Conservation (phyloP, 2,888 invertebrate genomes). For the Erebia ligea region DNA sequence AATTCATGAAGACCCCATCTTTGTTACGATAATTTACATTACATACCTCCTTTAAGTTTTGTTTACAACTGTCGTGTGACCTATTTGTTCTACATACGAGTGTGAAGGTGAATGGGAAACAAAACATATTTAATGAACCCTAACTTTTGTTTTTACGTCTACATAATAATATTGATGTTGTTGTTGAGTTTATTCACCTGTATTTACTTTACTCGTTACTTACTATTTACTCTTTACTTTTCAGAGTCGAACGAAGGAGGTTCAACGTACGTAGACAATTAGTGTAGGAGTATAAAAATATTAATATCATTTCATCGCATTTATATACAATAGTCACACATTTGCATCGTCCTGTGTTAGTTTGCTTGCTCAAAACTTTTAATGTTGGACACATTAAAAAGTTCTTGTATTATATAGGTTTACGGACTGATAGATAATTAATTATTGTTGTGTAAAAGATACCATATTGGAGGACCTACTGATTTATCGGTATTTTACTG, state of each 20-base stretch:
- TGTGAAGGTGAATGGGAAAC: too few species aligned
- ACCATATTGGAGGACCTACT: neutral
- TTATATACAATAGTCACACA: conserved; percentile 14
- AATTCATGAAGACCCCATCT: too few species aligned
- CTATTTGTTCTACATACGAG: too few species aligned
- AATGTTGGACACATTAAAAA: conserved; percentile 1
- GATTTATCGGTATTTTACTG: neutral
- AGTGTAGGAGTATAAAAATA: conserved; percentile 30
- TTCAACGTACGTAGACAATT: conserved; percentile 36
- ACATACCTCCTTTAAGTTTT: too few species aligned
- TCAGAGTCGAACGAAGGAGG: conserved; percentile 22
- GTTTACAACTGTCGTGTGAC: too few species aligned
- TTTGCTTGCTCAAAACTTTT: conserved; percentile 22
- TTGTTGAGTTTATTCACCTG: conserved; percentile 3
- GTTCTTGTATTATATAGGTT: neutral
- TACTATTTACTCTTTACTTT: conserved; percentile 20
- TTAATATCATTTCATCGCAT: conserved; percentile 35
- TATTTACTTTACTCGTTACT: neutral
- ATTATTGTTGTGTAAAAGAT: neutral
- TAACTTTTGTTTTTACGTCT: too few species aligned
- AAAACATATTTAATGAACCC: too few species aligned
- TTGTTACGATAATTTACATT: too few species aligned
- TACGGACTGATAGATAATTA: neutral
- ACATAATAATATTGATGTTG: neutral
- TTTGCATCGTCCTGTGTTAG: neutral